Evolutionary conservation across 2,797 vertebrate species (phyloP).

Genomic region (Apodemus agrarius): DNA sequence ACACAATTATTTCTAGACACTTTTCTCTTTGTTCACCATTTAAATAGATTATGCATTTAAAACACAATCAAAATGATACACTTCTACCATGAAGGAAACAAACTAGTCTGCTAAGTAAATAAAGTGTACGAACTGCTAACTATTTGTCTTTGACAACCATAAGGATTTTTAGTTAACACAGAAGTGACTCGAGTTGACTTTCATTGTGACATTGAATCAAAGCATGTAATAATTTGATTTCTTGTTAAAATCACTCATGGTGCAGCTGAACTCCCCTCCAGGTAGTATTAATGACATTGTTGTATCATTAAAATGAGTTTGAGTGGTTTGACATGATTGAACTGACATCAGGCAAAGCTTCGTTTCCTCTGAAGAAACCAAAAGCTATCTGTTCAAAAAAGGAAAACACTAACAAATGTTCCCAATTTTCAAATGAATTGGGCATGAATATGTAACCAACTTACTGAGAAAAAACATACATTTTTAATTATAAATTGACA

Average conservation of each 20-base stretch:
- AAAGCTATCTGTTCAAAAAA: background rate
- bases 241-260: slow-evolving; percentile 61
- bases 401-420: slow-evolving; percentile 10
- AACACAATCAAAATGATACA: slow-evolving; percentile 3
- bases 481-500: background rate
- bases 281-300: slow-evolving; percentile 42
- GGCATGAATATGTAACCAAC: background rate
- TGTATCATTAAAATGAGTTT: slow-evolving; percentile 61
- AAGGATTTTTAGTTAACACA: slow-evolving; percentile 39
- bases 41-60: slow-evolving; percentile 42
- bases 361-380: slow-evolving; percentile 51
- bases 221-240: slow-evolving; percentile 56
- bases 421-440: slow-evolving; percentile 14
- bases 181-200: slow-evolving; percentile 62
- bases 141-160: slow-evolving; percentile 47
- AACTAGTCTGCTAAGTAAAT: background rate
- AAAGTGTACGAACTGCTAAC: slow-evolving; percentile 13
- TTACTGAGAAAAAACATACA: background rate
- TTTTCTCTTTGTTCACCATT: background rate
- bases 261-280: background rate
- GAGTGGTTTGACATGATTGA: slow-evolving; percentile 44
- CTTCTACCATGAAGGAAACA: background rate
- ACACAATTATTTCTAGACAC: background rate
- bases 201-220: slow-evolving; percentile 59
- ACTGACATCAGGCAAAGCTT: slow-evolving; percentile 46